Base-by-base conservation (phyloP, 2,797 vertebrate genomes). In the Dipus sagitta region DNA sequence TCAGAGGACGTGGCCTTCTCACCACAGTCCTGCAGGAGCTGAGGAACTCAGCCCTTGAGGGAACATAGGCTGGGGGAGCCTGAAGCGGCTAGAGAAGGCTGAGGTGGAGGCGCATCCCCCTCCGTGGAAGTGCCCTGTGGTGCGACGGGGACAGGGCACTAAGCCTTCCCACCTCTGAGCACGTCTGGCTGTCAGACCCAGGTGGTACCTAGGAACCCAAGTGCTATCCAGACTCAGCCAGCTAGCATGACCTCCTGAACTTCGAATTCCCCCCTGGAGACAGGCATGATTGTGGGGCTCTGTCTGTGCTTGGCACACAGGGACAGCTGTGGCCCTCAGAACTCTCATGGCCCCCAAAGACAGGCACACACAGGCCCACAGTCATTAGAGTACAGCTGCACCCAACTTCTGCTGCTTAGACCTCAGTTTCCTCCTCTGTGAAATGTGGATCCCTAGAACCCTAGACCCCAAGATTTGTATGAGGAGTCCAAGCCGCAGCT, bases 261-360 rank as follows among this genome's bases (percentile, higher is more conserved):
- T 52, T 64, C 0, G 3, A 38, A 58, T n/a, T 64, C 38, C 26
- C 17, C 18, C 67, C 32, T 4, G 26, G 14, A 47, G 42, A 88
- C 7, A 32, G 64, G 52, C 26, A 13, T 28, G 34, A 58, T 42
- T 15, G 23, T 20, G 3, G 8, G 23, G 8, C 42, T 26, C 8
- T 0, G 0, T 0, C 17, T 6, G 3, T 34, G 38, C 81, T 62
- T 12, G 47, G 58, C 68, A 21, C 32, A 4, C 3, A 11, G 47
- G 6, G 70, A 3, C 7, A 32, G n/a, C 60, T 26, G 20, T 20
- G 42, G 58, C 21, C 14, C n/a, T 62, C 13, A 10, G 72, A 17
- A 21, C 58, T 21, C 72, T 86, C 68, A 14, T 11, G 0, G 95
- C 15, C 74, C n/a, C 64, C 0, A 18, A 42, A 54, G 13, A 58